Percentiles rank a stretch among this genome's conserved stretches.
phyloP scores from a whole-genome alignment of 2,113 vertebrate species.

The Microtus oregoni region DNA sequence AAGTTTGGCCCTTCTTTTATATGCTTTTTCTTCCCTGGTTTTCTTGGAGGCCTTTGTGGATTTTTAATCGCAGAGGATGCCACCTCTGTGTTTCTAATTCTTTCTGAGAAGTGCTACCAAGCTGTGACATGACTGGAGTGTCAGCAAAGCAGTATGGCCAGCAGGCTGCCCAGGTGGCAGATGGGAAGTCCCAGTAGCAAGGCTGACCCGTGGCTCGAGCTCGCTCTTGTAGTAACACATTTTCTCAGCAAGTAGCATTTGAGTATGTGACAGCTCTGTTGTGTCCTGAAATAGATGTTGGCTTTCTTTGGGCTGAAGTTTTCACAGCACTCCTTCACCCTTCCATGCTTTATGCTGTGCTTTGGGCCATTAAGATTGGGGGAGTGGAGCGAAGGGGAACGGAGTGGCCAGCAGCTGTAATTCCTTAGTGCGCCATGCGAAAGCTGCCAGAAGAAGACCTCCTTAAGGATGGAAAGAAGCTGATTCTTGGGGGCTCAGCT shows the following conservation, averaged over 20 bases:
- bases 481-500: background rate
- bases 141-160: background rate
- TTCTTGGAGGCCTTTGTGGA: background rate
- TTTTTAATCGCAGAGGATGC: constrained; percentile 21
- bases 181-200: background rate
- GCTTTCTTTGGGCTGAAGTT: background rate
- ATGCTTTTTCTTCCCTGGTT: background rate
- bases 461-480: background rate
- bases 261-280: background rate
- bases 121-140: background rate
- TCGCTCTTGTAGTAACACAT: background rate
- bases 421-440: background rate
- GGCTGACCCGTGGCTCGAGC: background rate
- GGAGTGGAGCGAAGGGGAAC: background rate
- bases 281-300: background rate
- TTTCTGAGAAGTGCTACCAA: background rate
- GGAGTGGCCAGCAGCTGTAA: background rate
- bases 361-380: background rate
- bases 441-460: background rate
- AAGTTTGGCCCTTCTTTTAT: background rate
- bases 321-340: background rate
- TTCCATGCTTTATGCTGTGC: background rate
- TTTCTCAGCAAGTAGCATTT: constrained; percentile 36
- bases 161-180: background rate
- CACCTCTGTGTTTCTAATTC: background rate